Evolutionary conservation across 1,140 invertebrate genomes (phyloP), one percentile per base, ranked within the genome.

Genomic region (Aphidius ervi): DNA sequence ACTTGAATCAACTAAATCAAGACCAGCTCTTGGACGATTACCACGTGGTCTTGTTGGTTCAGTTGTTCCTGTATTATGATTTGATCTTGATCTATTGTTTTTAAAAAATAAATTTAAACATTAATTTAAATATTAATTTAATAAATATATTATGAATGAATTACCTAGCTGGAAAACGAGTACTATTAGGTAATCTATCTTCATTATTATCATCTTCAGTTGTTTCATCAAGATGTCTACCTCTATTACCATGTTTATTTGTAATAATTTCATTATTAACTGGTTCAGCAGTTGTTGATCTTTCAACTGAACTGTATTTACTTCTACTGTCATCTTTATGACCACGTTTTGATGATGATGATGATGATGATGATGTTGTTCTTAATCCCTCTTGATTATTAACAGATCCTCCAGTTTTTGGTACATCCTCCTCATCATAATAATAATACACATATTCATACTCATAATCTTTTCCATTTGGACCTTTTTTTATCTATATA

Each of bases 401-500:
- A 55, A 70, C 76, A 68, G 70, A 54, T 52, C 78, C 77, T 61
- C 74, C 74, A 20, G 70, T 71, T 63, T 84, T 83, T 53, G 73
- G 78, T 54, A 87, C 86, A 42, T 88, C 88, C 3, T 92, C 90
- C 62, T 92, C 90, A 64, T 93, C 90, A 62, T 93, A 92, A 68
- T 94, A 94, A 72, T 94, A 94, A 69, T 94, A 94, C 20, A 93
- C 88, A 67, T 94, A 94, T 72, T 93, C 92, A 72, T 93, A 94
- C 75, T 94, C 92, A 68, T 94, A 93, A 67, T 94, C 91, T 76
- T 93, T 88, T 5, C 92, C 92, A 69, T 93, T 92, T n/a, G 90
- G 90, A 37, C 89, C 91, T 75, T 93, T 93, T 68, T 93, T 92
- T 40, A 93, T 87, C 82, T 92, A 90, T n/a, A n/a, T 4, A 62